Evolutionary conservation across 2,888 invertebrate genomes (phyloP), one percentile per base, ranked within the genome.

Genomic region (Bombylius major): DNA sequence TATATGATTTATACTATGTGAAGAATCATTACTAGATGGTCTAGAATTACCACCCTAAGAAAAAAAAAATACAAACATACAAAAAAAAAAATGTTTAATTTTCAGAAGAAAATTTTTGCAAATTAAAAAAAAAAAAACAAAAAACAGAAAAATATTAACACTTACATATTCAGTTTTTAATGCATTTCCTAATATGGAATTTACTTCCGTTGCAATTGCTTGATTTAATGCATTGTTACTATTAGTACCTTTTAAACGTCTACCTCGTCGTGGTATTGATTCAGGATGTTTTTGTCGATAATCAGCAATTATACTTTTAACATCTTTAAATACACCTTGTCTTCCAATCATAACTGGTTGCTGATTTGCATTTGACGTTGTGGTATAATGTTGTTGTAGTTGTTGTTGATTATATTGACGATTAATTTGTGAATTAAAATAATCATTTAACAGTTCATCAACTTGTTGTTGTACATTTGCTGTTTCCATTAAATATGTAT

Each of bases 291-390:
- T 77, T 61, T 86, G 84, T 61, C 87, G 79, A 66, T 87, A 87
- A 68, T 89, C 89, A 0, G 87, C 88, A 65, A 88, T 87, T 56
- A 89, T 86, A 5, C 87, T 86, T 67, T 87, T 83, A 0, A 89
- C 89, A 69, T 90, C 88, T 58, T 88, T 81, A n/a, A 86, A 84
- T 0, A 86, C 83, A 0, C 87, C 84, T 66, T 87, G 87, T 1
- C 85, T 77, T 0, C 86, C 86, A 73, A 78, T 58, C 61, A 63
- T 63, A 13, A 62, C 56, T 33, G 60, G 56, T 47, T 60, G 60
- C 9, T 54, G 53, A n/a, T 45, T 51, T 36, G 11, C 45, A 6
- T 52, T 56, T 11, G 14, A 44, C 13, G 45, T 54, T 7, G 78
- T 0, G 75, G 77, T 36, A 36, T 36, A 8, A 36, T 36, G 6